Percentiles rank a stretch among this genome's conserved stretches.
Conservation (phyloP, 2,797 vertebrate species). For the Corythornis leucogaster region DNA sequence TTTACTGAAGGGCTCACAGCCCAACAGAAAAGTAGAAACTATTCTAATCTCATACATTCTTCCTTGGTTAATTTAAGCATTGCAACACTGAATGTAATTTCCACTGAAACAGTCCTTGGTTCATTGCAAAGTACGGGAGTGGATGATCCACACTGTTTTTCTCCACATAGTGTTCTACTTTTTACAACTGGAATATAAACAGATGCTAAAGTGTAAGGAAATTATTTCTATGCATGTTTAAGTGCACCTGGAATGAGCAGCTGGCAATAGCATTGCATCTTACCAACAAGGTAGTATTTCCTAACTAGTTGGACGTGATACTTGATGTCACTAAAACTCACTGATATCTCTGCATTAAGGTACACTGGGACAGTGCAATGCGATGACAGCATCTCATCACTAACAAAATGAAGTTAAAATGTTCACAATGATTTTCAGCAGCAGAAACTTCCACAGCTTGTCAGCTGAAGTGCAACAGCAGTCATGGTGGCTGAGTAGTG, state of each 20-base stretch:
- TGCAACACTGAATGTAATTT: background rate
- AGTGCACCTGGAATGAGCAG: background rate
- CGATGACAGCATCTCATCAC: background rate
- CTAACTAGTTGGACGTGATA: background rate
- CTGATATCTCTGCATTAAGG: background rate
- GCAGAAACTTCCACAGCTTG: constrained; percentile 24
- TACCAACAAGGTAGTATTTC: background rate
- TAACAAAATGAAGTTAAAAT: background rate
- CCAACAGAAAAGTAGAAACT: background rate
- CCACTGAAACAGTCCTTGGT: background rate
- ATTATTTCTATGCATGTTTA: background rate
- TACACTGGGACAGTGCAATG: background rate
- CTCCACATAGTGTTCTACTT: background rate
- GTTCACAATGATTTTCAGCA: background rate
- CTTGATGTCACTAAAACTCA: background rate
- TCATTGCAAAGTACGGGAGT: background rate
- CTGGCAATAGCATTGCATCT: background rate
- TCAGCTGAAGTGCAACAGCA: background rate
- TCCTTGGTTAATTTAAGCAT: background rate
- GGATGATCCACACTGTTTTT: background rate
- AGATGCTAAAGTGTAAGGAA: background rate
- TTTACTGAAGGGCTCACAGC: background rate
- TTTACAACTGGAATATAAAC: background rate
- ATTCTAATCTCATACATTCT: background rate
- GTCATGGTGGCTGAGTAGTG: background rate